A percentile compares a stretch with the other conserved stretches of the same genome.
Conservation (phyloP, 2,888 invertebrate genomes). For the Macrosiphum euphorbiae region DNA sequence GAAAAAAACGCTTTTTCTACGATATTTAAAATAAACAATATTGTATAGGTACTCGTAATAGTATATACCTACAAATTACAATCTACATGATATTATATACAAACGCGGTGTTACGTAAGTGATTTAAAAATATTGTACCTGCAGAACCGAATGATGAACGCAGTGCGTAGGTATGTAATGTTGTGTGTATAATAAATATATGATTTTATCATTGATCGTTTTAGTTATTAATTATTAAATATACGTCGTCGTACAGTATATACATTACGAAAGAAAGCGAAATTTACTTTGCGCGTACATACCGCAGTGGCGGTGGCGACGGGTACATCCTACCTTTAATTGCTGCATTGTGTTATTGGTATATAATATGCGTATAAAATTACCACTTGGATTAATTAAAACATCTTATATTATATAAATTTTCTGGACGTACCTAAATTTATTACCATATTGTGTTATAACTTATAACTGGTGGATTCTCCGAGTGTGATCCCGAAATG, state of each 20-base stretch:
- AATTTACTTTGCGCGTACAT: not conserved
- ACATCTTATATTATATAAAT: not conserved
- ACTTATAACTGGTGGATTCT: not conserved
- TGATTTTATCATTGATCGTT: constrained; percentile 27
- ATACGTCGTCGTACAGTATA: not conserved
- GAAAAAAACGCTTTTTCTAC: not conserved
- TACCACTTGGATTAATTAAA: not conserved
- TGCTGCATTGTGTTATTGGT: not conserved
- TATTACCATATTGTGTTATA: not conserved
- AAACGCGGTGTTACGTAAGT: not conserved
- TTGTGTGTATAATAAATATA: not conserved
- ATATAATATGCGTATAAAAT: not conserved
- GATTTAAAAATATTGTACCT: not conserved
- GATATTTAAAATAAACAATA: not conserved
- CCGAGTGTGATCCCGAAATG: not conserved
- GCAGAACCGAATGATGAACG: not conserved
- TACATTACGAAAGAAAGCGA: not conserved
- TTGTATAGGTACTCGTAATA: not conserved
- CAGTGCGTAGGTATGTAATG: not conserved
- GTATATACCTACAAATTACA: not conserved
- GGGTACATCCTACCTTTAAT: not conserved
- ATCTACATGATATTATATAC: not conserved
- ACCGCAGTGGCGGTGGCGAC: not conserved
- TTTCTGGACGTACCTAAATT: not conserved
- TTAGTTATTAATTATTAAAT: constrained; percentile 24